Percentiles rank a stretch among this genome's conserved stretches.
Evolutionary conservation across 2,113 vertebrate species (phyloP).

Genomic region (Scomber scombrus): DNA sequence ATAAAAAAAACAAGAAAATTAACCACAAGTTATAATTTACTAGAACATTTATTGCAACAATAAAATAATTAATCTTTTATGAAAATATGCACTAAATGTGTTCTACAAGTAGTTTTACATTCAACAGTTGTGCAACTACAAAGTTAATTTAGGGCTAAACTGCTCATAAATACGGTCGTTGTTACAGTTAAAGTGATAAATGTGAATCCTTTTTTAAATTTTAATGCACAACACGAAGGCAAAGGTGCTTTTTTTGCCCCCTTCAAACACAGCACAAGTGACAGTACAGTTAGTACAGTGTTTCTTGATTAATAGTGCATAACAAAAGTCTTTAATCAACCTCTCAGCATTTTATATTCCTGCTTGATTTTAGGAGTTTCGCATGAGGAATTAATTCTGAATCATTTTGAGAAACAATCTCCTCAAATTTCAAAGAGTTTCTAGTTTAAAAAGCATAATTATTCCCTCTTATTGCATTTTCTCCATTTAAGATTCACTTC

Average conservation of each 20-base stretch:
- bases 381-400: not conserved
- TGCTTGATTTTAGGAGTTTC: too few species aligned
- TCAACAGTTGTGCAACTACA: not conserved
- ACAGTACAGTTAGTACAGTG: too few species aligned
- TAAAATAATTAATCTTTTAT: constrained; percentile 32
- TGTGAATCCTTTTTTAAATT: not conserved
- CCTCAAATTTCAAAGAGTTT: not conserved
- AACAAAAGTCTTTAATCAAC: too few species aligned
- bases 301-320: too few species aligned
- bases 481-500: constrained; percentile 54
- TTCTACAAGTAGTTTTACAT: constrained; percentile 10
- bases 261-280: too few species aligned
- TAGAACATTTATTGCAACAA: constrained; percentile 50
- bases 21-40: not conserved
- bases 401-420: not conserved
- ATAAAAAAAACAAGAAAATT: not conserved
- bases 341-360: too few species aligned
- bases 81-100: constrained; percentile 26
- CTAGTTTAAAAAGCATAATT: too few species aligned
- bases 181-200: not conserved
- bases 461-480: not conserved
- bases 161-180: not conserved
- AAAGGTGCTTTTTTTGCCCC: not conserved
- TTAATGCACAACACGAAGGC: not conserved
- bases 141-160: not conserved